Percentiles rank a stretch among this genome's conserved stretches.
These are phyloP conservation scores for Polydrusus cervinus DNA, from an alignment of 2,888 invertebrate species.

Conservation along the genomic window DNA sequence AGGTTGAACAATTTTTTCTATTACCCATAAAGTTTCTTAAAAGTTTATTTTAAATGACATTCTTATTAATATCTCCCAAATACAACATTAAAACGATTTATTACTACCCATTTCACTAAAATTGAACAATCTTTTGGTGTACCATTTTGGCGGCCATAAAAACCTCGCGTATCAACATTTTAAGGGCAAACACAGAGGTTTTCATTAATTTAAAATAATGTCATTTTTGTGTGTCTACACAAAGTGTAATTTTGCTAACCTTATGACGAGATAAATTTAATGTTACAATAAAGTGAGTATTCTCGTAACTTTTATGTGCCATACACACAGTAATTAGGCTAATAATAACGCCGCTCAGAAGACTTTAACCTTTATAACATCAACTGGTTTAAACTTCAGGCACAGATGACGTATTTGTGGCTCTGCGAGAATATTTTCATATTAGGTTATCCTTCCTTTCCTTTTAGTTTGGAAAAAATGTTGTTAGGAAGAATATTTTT, in stretches of 20 bases:
- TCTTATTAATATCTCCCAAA: not conserved
- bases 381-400: slow-evolving; percentile 6
- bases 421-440: not conserved
- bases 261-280: slow-evolving; percentile 7
- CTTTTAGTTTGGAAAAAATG: not conserved
- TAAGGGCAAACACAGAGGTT: not conserved
- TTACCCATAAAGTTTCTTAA: too few species aligned
- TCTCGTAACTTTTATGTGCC: slow-evolving; percentile 9
- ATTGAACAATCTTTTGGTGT: not conserved
- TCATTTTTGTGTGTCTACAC: slow-evolving; percentile 4
- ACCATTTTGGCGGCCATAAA: not conserved
- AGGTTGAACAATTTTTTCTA: too few species aligned
- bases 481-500: not conserved
- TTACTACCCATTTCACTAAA: too few species aligned
- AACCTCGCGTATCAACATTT: not conserved
- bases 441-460: not conserved
- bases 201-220: slow-evolving; percentile 5
- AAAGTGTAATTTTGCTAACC: slow-evolving; percentile 2
- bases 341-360: not conserved
- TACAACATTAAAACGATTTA: too few species aligned
- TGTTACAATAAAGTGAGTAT: slow-evolving; percentile 11
- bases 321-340: not conserved
- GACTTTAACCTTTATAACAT: not conserved
- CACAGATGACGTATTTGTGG: not conserved
- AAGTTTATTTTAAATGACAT: not conserved